phyloP scores from a whole-genome alignment of 23 tunicate species.

The Aplidium turbinatum region DNA sequence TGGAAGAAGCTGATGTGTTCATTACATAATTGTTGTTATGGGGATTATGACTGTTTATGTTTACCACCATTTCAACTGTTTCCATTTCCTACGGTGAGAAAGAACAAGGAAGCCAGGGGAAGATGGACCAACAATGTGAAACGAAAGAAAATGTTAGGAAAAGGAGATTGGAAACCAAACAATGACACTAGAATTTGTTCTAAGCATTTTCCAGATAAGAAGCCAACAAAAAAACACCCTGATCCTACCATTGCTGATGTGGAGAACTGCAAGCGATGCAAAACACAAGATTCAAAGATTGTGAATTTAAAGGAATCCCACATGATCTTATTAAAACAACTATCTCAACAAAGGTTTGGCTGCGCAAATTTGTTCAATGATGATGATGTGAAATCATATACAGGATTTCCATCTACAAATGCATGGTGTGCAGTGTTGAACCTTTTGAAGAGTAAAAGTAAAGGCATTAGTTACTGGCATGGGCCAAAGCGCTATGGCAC shows the following conservation, averaged over 20 bases:
- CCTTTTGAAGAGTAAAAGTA: neutral
- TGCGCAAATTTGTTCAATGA: no score
- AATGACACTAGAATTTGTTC: neutral
- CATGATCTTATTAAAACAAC: no score
- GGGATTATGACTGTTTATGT: neutral
- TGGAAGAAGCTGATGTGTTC: no score
- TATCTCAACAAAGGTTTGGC: no score
- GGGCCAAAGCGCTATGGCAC: neutral
- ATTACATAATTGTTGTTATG: slow-evolving; percentile 1
- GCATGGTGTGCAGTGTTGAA: neutral
- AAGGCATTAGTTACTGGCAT: neutral
- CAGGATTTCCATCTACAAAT: no score
- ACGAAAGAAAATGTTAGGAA: neutral
- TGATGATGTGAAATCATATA: no score
- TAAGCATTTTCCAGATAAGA: neutral
- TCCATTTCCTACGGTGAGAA: neutral
- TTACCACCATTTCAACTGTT: neutral
- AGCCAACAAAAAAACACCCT: neutral
- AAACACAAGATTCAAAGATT: no score
- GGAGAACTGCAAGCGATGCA: no score
- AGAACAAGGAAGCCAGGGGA: neutral
- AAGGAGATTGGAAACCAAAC: neutral
- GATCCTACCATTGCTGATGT: no score
- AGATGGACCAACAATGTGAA: neutral
- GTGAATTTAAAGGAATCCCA: no score